Evolutionary conservation across 2,888 invertebrate genomes (phyloP).

Genomic region (Apotomis capreana): DNA sequence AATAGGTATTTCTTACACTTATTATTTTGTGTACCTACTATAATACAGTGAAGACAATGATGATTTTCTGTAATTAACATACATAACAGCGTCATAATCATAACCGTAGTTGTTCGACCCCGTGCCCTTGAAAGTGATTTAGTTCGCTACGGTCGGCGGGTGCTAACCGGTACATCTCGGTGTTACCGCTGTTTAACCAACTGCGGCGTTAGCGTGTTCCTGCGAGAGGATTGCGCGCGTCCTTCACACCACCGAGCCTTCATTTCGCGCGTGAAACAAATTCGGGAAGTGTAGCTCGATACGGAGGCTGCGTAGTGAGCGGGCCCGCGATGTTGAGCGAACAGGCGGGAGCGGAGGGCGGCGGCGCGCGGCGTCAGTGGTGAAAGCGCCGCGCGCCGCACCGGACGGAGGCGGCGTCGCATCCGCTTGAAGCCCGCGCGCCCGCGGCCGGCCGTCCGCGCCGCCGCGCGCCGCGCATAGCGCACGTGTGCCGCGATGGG

Average conservation of each 20-base stretch:
- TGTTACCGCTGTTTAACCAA: conserved; percentile 52
- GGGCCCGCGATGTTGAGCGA: conserved; percentile 55
- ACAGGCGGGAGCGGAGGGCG: conserved; percentile 56
- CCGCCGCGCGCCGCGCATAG: conserved; percentile 53
- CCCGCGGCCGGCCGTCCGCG: conserved; percentile 56
- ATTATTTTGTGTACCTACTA: too few relatives aligned
- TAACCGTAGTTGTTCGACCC: conserved; percentile 10
- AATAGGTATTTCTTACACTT: too few relatives aligned
- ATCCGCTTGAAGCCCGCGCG: conserved; percentile 57
- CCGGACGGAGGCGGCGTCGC: conserved; percentile 64
- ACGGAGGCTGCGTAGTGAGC: conserved; percentile 80
- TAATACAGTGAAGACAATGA: too few relatives aligned
- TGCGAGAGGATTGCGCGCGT: conserved; percentile 77
- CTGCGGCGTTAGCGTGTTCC: conserved; percentile 54
- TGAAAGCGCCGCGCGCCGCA: conserved; percentile 47
- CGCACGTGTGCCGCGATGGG: conserved; percentile 65
- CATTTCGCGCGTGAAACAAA: conserved; percentile 55
- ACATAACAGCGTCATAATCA: too few relatives aligned
- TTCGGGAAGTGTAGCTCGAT: conserved; percentile 77
- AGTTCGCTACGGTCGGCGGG: conserved; percentile 32
- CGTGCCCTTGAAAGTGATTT: conserved; percentile 45
- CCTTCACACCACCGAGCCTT: conserved; percentile 57
- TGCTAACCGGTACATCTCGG: conserved; percentile 41
- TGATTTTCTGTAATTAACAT: too few relatives aligned
- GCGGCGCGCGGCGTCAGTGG: conserved; percentile 52